phyloP scores from a whole-genome alignment of 1,140 invertebrate genomes.

The Drosophila virilis region DNA sequence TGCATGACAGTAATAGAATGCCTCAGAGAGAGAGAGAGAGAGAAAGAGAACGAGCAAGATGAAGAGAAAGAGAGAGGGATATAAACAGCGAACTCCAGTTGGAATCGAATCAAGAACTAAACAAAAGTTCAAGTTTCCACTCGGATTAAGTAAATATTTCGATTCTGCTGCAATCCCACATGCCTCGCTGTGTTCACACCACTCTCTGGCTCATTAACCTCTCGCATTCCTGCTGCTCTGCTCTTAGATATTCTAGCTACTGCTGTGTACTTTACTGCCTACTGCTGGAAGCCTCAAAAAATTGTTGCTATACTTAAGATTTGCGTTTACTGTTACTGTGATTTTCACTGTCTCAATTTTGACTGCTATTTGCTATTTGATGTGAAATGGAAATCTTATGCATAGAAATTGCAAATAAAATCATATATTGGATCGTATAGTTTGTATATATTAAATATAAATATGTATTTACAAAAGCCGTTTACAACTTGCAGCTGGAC shows the following conservation, averaged over 20 bases:
- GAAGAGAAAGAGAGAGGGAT: neutral
- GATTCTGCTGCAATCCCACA: neutral
- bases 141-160: constrained; percentile 8
- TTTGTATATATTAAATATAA: constrained; percentile 29
- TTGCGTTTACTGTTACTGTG: constrained; percentile 4
- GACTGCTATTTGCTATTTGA: constrained; percentile 30
- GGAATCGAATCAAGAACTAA: neutral
- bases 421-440: constrained; percentile 38
- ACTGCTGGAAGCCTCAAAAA: constrained; percentile 48
- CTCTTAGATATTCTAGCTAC: constrained; percentile 7
- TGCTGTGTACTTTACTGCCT: constrained; percentile 24
- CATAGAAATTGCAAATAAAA: constrained; percentile 62
- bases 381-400: constrained; percentile 71
- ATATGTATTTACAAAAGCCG: constrained; percentile 34
- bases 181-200: neutral
- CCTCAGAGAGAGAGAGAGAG: constrained; percentile 15
- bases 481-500: constrained; percentile 33
- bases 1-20: constrained; percentile 39
- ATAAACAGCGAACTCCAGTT: neutral
- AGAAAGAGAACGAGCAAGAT: neutral
- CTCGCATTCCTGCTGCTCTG: constrained; percentile 1
- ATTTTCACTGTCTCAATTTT: constrained; percentile 9
- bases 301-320: constrained; percentile 40
- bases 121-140: neutral
- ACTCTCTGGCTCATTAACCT: neutral